Percentiles rank a stretch among this genome's conserved stretches.
Conservation (phyloP, 2,113 vertebrate species). For the Myiopsitta monachus region DNA sequence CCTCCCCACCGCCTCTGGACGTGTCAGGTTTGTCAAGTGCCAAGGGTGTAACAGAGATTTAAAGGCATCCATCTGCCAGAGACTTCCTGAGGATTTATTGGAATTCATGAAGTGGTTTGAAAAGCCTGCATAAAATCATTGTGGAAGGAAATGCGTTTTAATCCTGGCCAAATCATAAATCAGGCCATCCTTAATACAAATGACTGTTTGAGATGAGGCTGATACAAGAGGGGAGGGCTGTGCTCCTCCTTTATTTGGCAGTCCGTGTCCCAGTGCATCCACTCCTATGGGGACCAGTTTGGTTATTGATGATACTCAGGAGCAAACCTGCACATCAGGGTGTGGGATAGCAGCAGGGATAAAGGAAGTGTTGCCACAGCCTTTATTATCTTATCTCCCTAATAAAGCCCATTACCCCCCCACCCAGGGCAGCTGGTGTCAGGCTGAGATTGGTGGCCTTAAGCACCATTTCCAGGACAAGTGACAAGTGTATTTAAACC, state of each 20-base stretch:
- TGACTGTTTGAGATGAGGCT: not conserved
- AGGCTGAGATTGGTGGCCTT: not conserved
- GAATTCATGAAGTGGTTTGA: not conserved
- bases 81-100: not conserved
- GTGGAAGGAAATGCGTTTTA: not conserved
- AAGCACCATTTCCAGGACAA: not conserved
- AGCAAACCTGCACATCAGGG: not conserved
- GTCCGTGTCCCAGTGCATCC: not conserved
- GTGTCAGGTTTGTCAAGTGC: not conserved
- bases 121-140: not conserved
- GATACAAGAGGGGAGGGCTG: not conserved
- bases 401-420: not conserved
- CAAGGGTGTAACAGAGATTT: not conserved
- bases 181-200: not conserved
- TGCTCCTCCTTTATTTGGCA: rapidly evolving
- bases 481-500: not conserved
- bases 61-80: not conserved
- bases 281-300: not conserved
- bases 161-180: not conserved
- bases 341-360: not conserved
- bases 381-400: not conserved
- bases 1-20: not conserved
- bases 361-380: not conserved
- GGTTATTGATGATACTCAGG: rapidly evolving
- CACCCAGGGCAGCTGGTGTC: not conserved